phyloP scores from a whole-genome alignment of 2,113 vertebrate genomes.

The Pangasianodon gigas region DNA sequence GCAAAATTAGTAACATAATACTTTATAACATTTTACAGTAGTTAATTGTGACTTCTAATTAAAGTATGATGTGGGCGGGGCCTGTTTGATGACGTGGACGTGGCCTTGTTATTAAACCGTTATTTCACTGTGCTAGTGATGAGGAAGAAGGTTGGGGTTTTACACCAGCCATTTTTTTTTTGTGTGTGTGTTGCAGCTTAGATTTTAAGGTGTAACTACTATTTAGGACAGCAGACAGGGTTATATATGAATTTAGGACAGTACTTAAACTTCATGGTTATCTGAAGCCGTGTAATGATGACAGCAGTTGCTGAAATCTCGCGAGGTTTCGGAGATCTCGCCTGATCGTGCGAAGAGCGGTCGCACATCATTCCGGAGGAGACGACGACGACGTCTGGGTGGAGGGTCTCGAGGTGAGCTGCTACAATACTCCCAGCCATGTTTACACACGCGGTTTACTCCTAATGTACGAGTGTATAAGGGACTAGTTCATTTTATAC shows the following conservation, averaged over 20 bases:
- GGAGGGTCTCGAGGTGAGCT: constrained; percentile 39
- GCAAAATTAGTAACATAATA: background rate
- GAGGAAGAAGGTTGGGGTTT: background rate
- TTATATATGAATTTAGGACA: no score
- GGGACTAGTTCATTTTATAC: background rate
- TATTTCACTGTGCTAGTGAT: background rate
- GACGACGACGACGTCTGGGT: constrained; percentile 46
- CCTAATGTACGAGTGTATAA: background rate
- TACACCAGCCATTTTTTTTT: background rate
- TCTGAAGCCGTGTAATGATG: background rate
- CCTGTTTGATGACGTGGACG: background rate
- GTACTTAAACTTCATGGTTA: background rate
- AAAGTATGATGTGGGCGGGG: background rate
- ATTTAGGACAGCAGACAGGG: background rate
- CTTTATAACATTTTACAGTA: background rate
- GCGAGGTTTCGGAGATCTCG: constrained; percentile 40
- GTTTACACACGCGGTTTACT: constrained; percentile 1
- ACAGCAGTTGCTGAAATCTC: constrained; percentile 40
- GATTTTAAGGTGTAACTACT: background rate
- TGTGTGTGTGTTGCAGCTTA: no score
- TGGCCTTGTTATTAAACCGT: background rate
- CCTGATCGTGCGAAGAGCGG: constrained; percentile 30
- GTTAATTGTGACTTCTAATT: background rate
- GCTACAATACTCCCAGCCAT: background rate
- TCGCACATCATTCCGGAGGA: constrained; percentile 47